Evolutionary conservation across 2,888 invertebrate genomes (phyloP), one percentile per base, ranked within the genome.

Genomic region (Pilophorus perplexus): DNA sequence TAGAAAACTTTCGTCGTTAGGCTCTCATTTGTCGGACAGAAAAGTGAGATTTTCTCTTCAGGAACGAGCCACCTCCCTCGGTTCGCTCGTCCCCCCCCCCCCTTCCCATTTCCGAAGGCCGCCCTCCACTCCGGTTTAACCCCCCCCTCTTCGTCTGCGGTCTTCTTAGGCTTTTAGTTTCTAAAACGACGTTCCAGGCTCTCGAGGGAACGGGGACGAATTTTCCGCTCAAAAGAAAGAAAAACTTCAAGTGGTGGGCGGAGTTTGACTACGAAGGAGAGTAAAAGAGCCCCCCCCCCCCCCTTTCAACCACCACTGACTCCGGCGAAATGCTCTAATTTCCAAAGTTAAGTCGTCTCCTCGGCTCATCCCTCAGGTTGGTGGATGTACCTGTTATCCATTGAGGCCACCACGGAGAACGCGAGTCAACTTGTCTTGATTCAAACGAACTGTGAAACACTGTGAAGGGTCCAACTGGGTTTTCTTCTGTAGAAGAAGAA

Each of bases 1-100:
- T 54, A 64, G 65, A 57, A 68, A 68, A 68, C 64, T 68, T 66
- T 68, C 46, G 68, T 68, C 68, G 68, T 68, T 68, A 68, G 66
- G 52, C 66, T 62, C 68, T 68, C 68, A 55, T 68, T 66, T 68
- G 62, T 66, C 66, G 54, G 40, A 67, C 55, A 46, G 38, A 40
- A 59, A 66, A 66, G 66, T 40, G 59, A 57, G 60, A 55, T 37
- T 12, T 62, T 59, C 59, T 27, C 40, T 59, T 59, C 59, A 48
- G 40, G n/a, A 33, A 50, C 60, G 18, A 46, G 16, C 37, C 64
- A 4, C 40, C 64, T 27, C 48, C 16, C 33, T n/a, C n/a, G n/a
- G n/a, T n/a, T n/a, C n/a, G n/a, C 33, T 33, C 33, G 6, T 33
- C 33, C 33, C 6, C 33, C 33, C 6, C n/a, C 12, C 33, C 33